A percentile compares a stretch with the other conserved stretches of the same genome.
These are phyloP conservation scores for Hyperoplus lanceolatus DNA, from an alignment of 2,797 vertebrate genomes.

Conservation along the genomic window DNA sequence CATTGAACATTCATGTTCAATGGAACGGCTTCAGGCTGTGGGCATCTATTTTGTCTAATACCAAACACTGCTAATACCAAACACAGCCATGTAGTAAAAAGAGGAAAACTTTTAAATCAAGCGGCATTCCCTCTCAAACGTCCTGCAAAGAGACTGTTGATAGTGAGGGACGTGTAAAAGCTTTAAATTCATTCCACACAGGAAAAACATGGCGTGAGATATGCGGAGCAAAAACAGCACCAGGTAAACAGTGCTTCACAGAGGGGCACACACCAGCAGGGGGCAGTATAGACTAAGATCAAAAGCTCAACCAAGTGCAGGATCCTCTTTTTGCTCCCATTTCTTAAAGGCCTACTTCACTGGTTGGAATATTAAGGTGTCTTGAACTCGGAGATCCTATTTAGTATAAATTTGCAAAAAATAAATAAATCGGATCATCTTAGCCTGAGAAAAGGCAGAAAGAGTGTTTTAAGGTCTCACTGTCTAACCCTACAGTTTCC, in stretches of 20 bases:
- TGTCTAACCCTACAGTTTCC: no score
- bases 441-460: no score
- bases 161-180: slow-evolving; percentile 12
- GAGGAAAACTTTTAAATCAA: slow-evolving; percentile 21
- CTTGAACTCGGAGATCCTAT: no score
- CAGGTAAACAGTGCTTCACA: neutral
- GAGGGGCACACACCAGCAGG: slow-evolving; percentile 63
- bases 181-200: slow-evolving; percentile 22
- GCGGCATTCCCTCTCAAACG: slow-evolving; percentile 11
- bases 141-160: neutral
- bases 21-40: slow-evolving; percentile 32
- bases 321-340: neutral
- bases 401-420: no score
- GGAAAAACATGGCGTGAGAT: slow-evolving; percentile 28
- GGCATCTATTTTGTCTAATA: slow-evolving; percentile 19
- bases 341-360: neutral
- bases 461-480: no score
- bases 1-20: slow-evolving; percentile 3
- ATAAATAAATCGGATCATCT: no score
- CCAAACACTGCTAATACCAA: slow-evolving; percentile 26
- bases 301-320: slow-evolving; percentile 8
- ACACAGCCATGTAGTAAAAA: slow-evolving; percentile 1
- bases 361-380: no score
- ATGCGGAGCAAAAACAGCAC: slow-evolving; percentile 21
- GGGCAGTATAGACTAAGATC: slow-evolving; percentile 65